phyloP scores from a whole-genome alignment of 1,140 invertebrate genomes.

The Achatina immaculata region DNA sequence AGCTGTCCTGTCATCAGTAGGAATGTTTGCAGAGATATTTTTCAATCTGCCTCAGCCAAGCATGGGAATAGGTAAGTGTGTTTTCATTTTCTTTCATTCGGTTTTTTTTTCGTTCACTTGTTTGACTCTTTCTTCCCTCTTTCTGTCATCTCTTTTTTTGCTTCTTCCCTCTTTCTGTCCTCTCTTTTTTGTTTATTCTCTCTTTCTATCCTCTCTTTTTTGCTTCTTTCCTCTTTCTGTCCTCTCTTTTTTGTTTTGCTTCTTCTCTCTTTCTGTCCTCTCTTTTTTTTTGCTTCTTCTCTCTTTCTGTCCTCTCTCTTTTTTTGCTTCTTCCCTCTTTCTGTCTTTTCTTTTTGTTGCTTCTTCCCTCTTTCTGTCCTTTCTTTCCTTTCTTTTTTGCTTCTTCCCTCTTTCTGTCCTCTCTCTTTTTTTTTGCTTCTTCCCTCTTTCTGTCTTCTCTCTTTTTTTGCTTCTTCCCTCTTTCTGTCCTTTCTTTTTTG shows the following conservation, averaged over 20 bases:
- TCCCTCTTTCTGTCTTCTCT: not conserved
- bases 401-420: not conserved
- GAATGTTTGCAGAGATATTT: slow-evolving; percentile 67
- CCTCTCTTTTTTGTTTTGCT: not conserved
- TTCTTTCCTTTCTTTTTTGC: not conserved
- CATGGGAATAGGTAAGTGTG: slow-evolving; percentile 28
- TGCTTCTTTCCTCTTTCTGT: not conserved
- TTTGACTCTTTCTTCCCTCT: not conserved
- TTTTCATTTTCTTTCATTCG: not conserved
- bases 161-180: slow-evolving; percentile 9
- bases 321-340: not conserved
- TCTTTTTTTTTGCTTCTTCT: too few relatives aligned
- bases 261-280: not conserved
- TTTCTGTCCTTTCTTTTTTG: not conserved
- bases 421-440: not conserved
- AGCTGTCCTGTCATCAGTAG: slow-evolving; percentile 65
- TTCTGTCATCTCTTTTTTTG: too few relatives aligned
- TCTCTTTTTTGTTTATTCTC: not conserved
- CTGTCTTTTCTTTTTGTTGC: not conserved
- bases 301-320: too few relatives aligned
- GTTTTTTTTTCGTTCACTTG: not conserved
- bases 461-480: not conserved
- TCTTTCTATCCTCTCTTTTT: not conserved
- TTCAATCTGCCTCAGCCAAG: slow-evolving; percentile 30
- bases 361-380: not conserved